Base-by-base conservation (phyloP, 2,888 invertebrate species). In the Spodoptera littoralis region DNA sequence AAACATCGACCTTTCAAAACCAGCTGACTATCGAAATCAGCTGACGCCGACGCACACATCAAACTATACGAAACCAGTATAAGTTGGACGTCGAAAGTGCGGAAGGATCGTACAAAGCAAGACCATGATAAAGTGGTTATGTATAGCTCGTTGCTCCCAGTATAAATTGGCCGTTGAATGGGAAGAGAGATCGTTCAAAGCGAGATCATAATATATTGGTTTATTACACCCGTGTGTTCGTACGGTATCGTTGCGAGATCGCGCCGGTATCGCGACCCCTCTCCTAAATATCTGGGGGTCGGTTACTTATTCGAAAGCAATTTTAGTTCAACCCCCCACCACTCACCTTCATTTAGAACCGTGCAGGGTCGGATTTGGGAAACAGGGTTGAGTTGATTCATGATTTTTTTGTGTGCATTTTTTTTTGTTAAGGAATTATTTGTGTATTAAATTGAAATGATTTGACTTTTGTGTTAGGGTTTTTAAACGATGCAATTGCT, bases 261-360 rank as follows among this genome's bases (percentile, higher is more conserved):
- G 69, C 46, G 59, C 36, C 80, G 76, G 79, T 58, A 66, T 75
- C 71, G 78, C 60, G 49, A 54, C 60, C 42, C 11, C n/a, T 53
- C 60, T 30, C 43, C 83, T 65, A 79, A 87, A 89, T 90, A 90
- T 43, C 77, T 78, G 73, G 77, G 81, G 79, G 84, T 82, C 76
- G 86, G 90, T 90, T 91, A 92, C 92, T 92, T 93, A 93, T 93
- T 92, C 88, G 92, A 92, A 93, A 93, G 93, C 92, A 93, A 93
- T 93, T 93, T 92, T 91, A 92, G 90, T 91, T 90, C 71, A 79
- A 71, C 56, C 70, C 70, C 87, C 78, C 84, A 84, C 86, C 84
- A 84, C 86, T 84, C 88, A 83, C 80, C 87, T 85, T 89, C 89
- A 88, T 89, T 92, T 91, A 90, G 90, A 90, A 87, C 79, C 80